Percentiles rank a stretch among this genome's conserved stretches.
These are phyloP conservation scores for Leistus spinibarbis DNA, from an alignment of 2,888 invertebrate species.

Conservation along the genomic window DNA sequence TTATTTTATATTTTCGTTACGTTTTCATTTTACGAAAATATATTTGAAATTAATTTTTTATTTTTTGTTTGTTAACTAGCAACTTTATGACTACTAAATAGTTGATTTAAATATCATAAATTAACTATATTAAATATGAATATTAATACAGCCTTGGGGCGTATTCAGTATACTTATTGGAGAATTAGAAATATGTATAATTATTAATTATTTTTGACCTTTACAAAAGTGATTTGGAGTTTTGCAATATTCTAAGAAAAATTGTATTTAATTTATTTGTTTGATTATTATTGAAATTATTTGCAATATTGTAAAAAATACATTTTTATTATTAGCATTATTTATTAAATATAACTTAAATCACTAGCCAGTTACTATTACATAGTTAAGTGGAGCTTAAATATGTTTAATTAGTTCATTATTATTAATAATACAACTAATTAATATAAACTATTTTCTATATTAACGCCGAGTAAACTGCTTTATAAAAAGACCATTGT, in stretches of 20 bases:
- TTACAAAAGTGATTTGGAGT: not conserved
- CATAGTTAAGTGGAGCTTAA: too few relatives aligned
- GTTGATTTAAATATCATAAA: not conserved
- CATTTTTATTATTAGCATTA: not conserved
- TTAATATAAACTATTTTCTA: too few relatives aligned
- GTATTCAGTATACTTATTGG: not conserved
- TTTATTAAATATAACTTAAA: too few relatives aligned
- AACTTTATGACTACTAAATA: not conserved
- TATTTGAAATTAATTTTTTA: not conserved
- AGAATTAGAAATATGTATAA: not conserved
- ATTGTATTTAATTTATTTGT: not conserved
- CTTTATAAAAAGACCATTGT: too few relatives aligned
- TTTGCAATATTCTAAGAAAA: not conserved
- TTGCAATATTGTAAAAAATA: not conserved
- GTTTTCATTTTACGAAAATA: too few relatives aligned
- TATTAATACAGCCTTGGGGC: not conserved
- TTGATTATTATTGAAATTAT: not conserved
- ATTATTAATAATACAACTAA: too few relatives aligned
- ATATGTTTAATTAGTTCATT: too few relatives aligned
- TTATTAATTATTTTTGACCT: not conserved
- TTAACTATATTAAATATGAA: not conserved
- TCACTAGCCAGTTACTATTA: too few relatives aligned
- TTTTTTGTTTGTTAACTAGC: not conserved
- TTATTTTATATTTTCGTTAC: too few relatives aligned
- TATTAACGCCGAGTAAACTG: too few relatives aligned